Base-by-base conservation (phyloP, 2,888 invertebrate species). In the Dioctria linearis region DNA sequence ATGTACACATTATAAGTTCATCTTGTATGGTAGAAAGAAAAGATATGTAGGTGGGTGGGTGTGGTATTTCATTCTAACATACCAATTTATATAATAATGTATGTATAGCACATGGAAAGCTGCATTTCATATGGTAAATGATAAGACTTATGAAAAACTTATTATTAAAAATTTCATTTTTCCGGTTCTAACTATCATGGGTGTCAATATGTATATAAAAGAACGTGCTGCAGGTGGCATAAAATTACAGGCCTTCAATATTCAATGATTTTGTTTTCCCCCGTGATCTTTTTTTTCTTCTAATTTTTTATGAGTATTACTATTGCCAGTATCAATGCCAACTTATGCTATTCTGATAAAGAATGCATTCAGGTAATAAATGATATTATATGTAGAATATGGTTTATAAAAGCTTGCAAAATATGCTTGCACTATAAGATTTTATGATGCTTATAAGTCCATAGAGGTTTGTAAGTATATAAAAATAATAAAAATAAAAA, bases 181-280 rank as follows among this genome's bases (percentile, higher is more conserved):
- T 73, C 73, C 73, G 59, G 73, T 73, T 73, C 57, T 54, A 59
- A 25, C 25, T 1, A 25, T 25, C 25, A 25, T 25, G 25, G 25
- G 25, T 25, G 25, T 25, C 25, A 25, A 25, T 25, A 25, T n/a
- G n/a, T n/a, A n/a, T 25, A 25, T 25, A 25, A 25, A 25, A 51
- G 67, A 69, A 69, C 69, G 69, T 69, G 69, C 51, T 69, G 73
- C 73, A 73, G 73, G 59, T 73, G 73, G 69, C 43, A 69, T 69
- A 69, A 25, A 25, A 69, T 73, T 59, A 57, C 54, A 42, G 57
- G n/a, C 57, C 73, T 73, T 59, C 73, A 13, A 54, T 8, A 43
- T 11, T 51, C 51, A 73, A 73, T 73, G 54, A 73, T 57, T 49
- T 43, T 73, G 40, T 73, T 73, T 59, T 73, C 57, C 67, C 67